Conservation (phyloP, 1,140 invertebrate genomes). For the Oryctes rhinoceros region DNA sequence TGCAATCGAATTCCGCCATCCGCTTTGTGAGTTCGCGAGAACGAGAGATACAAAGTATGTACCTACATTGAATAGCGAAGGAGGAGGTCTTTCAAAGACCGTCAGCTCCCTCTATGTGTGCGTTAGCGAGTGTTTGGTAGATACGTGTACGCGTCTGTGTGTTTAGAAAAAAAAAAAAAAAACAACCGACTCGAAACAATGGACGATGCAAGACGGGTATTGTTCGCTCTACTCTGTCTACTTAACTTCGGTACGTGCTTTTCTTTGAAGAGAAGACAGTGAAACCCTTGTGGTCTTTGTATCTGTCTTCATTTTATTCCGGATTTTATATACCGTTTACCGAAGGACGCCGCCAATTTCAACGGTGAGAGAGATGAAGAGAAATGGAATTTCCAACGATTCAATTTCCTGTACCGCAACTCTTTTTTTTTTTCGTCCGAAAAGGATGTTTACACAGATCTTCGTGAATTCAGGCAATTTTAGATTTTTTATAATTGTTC, state of each 20-base stretch:
- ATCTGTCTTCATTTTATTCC: neutral
- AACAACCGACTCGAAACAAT: slow-evolving; percentile 9
- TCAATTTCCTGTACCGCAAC: too few species aligned
- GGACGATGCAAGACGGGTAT: neutral
- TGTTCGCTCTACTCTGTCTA: slow-evolving; percentile 2
- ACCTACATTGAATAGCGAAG: neutral
- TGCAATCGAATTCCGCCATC: neutral
- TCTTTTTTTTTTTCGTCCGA: too few species aligned
- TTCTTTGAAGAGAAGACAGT: neutral
- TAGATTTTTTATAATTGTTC: too few species aligned
- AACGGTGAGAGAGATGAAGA: too few species aligned
- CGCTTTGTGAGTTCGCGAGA: neutral
- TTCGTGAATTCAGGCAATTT: too few species aligned
- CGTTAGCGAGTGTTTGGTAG: neutral
- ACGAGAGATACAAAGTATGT: neutral
- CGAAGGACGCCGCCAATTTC: neutral
- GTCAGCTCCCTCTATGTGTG: neutral
- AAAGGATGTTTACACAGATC: too few species aligned
- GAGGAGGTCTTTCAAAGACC: neutral
- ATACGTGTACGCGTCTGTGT: neutral
- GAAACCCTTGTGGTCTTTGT: neutral
- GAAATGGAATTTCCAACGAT: too few species aligned
- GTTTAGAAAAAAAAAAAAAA: slow-evolving; percentile 5
- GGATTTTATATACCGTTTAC: neutral
- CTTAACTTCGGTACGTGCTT: neutral